Evolutionary conservation across 2,888 invertebrate genomes (phyloP), one percentile per base, ranked within the genome.

Genomic region (Coelinius sp.): DNA sequence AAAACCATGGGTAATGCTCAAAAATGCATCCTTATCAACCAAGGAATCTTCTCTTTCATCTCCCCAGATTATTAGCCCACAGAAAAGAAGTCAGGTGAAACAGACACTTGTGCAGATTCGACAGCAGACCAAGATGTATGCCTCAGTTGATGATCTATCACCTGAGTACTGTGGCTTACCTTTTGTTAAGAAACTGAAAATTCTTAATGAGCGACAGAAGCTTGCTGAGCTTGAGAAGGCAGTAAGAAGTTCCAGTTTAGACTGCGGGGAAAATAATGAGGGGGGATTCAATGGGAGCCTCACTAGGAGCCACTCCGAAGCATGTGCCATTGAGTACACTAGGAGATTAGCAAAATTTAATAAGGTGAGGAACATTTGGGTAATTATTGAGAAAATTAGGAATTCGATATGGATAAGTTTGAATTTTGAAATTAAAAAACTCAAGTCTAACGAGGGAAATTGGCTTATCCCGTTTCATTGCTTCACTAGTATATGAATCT

Each of bases 101-200:
- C 85, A 84, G 70, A 84, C 80, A 66, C 78, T 86, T 38, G 79
- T 82, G 1, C 86, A 84, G 14, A 75, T 86, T 1, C 78, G 82
- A 10, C 86, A 87, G 52, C 83, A 83, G 66, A 86, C 86, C 79
- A 95, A 94, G 86, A 92, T 92, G 84, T 95, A 95, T 87, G 91
- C 92, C 75, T 95, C 95, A n/a, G 93, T 95, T 65, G 95, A 95
- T 82, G 96, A 96, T 85, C 88, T 96, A 38, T 95, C 95, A 7
- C 96, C 96, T 0, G 96, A 96, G 85, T 96, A 95, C 81, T 94
- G 94, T 65, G 94, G 95, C 12, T 88, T 96, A 73, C 95, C 96
- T 0, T 96, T 96, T 84, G 95, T 96, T 0, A 96, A 96, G 87
- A 95, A 95, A 81, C 88, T 96, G 63, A 95, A 96, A 89, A 96